Conservation (phyloP, 2,113 vertebrate species). For the Istiophorus platypterus region DNA sequence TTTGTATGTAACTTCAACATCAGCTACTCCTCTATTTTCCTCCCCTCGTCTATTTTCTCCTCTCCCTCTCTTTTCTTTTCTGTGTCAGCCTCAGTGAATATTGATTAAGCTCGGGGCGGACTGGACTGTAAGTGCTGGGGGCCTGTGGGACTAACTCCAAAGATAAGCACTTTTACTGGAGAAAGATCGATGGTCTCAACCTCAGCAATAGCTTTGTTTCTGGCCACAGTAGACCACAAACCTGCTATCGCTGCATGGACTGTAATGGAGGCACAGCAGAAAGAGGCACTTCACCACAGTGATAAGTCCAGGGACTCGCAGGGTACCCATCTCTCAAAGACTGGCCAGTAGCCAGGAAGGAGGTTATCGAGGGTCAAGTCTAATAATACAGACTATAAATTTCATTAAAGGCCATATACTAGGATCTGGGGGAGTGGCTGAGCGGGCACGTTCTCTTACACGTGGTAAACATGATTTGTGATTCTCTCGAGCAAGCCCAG, state of each 20-base stretch:
- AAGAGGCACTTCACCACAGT: constrained; percentile 26
- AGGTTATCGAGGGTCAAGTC: constrained; percentile 50
- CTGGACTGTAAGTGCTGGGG: constrained; percentile 72
- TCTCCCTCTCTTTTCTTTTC: constrained; percentile 27
- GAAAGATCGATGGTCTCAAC: constrained; percentile 66
- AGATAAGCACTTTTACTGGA: constrained; percentile 80
- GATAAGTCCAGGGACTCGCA: constrained; percentile 8
- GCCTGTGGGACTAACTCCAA: constrained; percentile 59
- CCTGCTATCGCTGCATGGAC: constrained; percentile 59
- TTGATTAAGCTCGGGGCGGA: constrained; percentile 69
- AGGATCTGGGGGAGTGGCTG: background rate
- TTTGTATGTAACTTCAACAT: constrained; percentile 1
- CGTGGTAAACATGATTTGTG: background rate
- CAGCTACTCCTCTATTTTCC: constrained; percentile 33
- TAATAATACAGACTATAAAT: constrained; percentile 41
- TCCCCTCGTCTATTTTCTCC: constrained; percentile 20
- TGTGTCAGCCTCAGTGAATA: constrained; percentile 61
- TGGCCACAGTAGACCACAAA: constrained; percentile 51
- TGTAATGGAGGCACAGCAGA: constrained; percentile 51
- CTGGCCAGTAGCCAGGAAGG: constrained; percentile 33
- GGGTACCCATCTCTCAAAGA: constrained; percentile 28
- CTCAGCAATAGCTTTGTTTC: constrained; percentile 35
- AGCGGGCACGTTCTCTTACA: background rate
- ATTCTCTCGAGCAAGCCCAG: background rate
- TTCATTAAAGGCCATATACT: constrained; percentile 39